Evolutionary conservation across 2,113 vertebrate species (phyloP), one percentile per base, ranked within the genome.

Genomic region (Machaerirhynchus nigripectus): DNA sequence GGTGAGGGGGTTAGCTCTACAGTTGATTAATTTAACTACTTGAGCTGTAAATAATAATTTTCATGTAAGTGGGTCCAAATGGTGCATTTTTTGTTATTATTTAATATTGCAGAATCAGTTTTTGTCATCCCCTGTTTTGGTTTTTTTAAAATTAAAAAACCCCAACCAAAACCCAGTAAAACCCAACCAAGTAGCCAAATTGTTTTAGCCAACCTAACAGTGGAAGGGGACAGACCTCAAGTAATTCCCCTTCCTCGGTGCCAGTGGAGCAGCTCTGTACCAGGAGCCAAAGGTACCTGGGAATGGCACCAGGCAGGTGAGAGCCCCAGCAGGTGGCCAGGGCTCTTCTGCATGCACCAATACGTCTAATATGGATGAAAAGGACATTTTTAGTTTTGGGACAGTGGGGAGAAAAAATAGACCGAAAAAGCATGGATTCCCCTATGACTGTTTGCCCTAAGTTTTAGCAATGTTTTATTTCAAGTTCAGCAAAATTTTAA

Each of bases 271-370:
- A 17, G 64, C 73, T 64, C 73, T 0, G 2, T 18, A 1, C 11
- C 0, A 4, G 13, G 0, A 76, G 73, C 57, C 37, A 23, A 2
- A 10, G 21, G 20, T 33, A 49, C 30, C 27, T 1, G 1, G 35
- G 30, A 37, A 35, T 1, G 2, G 84, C 40, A 87, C 37, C 63
- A 74, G 63, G 55, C 31, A 69, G 15, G 64, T 52, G 74, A 52
- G 27, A 67, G 31, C 55, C 61, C 39, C 5, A 15, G 75, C 2
- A 11, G 23, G 55, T 7, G 6, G 26, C 84, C 47, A 35, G 71
- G 44, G 42, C 47, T 23, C 63, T 24, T 70, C 46, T 13, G 16
- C 44, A 19, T 31, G 4, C 40, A 15, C 17, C 0, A 0, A 1
- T 40, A 47, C 37, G 24, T 13, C 42, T 65, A 8, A 27, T 67